These are phyloP conservation scores for Drosophila pseudoobscura DNA, from an alignment of 1,140 invertebrate species.

Conservation along the genomic window DNA sequence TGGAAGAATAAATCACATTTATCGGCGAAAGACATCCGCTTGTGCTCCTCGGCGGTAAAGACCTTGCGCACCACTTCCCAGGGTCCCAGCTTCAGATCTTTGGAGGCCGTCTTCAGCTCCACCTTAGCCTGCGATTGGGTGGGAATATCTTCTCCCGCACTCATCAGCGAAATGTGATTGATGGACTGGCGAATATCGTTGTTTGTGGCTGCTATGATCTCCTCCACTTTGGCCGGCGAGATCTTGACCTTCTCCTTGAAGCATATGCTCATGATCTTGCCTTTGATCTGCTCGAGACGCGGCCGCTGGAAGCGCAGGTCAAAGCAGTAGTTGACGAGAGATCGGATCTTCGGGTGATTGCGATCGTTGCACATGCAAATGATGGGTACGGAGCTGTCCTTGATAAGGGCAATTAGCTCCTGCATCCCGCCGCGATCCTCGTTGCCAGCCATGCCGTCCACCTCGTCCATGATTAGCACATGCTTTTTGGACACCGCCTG, in stretches of 20 bases:
- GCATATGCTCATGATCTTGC: slow-evolving; percentile 94
- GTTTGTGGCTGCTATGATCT: slow-evolving; percentile 94
- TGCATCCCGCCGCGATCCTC: slow-evolving; percentile 98
- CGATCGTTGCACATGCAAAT: slow-evolving; percentile 99
- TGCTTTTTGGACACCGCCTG: slow-evolving; percentile 88
- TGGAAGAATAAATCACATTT: slow-evolving; percentile 97
- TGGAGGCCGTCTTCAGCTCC: slow-evolving; percentile 85
- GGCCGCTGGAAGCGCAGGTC: slow-evolving; percentile 95
- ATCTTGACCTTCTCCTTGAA: slow-evolving; percentile 96
- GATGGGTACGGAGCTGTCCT: slow-evolving; percentile 94
- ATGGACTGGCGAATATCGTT: slow-evolving; percentile 97
- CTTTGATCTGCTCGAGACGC: slow-evolving; percentile 94
- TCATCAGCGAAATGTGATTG: slow-evolving; percentile 93
- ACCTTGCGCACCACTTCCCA: slow-evolving; percentile 97
- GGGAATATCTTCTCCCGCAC: slow-evolving; percentile 63
- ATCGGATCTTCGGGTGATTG: slow-evolving; percentile 96
- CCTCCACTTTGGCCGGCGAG: slow-evolving; percentile 88
- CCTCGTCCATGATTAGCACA: slow-evolving; percentile 99
- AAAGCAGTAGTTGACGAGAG: slow-evolving; percentile 96
- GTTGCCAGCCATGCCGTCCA: slow-evolving; percentile 99
- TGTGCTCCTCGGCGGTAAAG: slow-evolving; percentile 92
- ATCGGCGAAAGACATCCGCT: slow-evolving; percentile 92
- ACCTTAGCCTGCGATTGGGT: too few species aligned
- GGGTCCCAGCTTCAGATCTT: slow-evolving; percentile 94
- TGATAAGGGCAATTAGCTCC: slow-evolving; percentile 97